Conservation (phyloP, 2,888 invertebrate species). For the Lithophane semibrunnea region DNA sequence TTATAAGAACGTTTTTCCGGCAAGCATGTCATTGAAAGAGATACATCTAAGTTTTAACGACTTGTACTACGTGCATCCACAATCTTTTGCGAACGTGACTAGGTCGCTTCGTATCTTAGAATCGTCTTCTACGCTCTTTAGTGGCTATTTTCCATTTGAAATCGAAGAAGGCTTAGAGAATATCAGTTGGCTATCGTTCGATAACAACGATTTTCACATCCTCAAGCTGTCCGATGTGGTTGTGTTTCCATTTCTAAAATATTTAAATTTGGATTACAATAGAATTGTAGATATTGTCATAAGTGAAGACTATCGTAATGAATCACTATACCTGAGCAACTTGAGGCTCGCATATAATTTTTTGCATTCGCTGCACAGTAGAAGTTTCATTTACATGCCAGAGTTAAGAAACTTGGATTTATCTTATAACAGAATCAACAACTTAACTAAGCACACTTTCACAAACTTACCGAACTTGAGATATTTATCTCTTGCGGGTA, state of each 20-base stretch:
- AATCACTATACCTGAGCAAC: slow-evolving; percentile 94
- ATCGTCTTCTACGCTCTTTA: slow-evolving; percentile 95
- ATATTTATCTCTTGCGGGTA: slow-evolving; percentile 95
- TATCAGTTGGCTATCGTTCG: slow-evolving; percentile 95
- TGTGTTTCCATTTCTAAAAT: slow-evolving; percentile 93
- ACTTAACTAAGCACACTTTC: slow-evolving; percentile 93
- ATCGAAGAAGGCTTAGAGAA: slow-evolving; percentile 93
- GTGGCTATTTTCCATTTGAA: slow-evolving; percentile 94
- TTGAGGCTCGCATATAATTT: slow-evolving; percentile 96
- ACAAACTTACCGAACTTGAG: slow-evolving; percentile 94
- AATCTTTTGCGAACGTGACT: slow-evolving; percentile 94
- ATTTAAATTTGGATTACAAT: slow-evolving; percentile 96
- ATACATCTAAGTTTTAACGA: slow-evolving; percentile 98
- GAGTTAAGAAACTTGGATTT: slow-evolving; percentile 95
- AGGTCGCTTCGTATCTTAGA: slow-evolving; percentile 95
- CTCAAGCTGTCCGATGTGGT: slow-evolving; percentile 93
- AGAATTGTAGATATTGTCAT: slow-evolving; percentile 93
- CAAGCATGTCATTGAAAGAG: slow-evolving; percentile 94
- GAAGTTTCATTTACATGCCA: slow-evolving; percentile 93
- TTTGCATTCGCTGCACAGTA: slow-evolving; percentile 92
- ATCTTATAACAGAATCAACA: slow-evolving; percentile 94
- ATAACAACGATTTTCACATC: slow-evolving; percentile 96
- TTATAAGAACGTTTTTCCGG: slow-evolving; percentile 93
- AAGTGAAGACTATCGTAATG: slow-evolving; percentile 92
- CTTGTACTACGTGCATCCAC: slow-evolving; percentile 94